Evolutionary conservation across 2,113 vertebrate species (phyloP), one percentile per base, ranked within the genome.

Genomic region (Notechis scutatus): DNA sequence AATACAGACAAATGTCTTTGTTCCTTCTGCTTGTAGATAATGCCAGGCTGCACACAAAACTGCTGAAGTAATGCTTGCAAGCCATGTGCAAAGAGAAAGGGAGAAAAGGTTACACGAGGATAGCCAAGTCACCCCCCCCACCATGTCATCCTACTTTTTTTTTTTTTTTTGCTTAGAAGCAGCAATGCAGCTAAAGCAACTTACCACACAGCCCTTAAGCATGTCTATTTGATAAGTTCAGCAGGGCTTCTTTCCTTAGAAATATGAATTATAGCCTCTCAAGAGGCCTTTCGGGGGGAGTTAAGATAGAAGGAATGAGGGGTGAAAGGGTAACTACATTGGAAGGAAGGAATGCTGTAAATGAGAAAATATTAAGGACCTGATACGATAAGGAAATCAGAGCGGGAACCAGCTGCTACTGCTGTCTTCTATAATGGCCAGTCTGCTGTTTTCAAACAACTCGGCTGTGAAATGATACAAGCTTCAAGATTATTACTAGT

Each of bases 401-500:
- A 90, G 81, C 81, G 64, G 93, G 94, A 95, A 91, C 92, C 92
- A 91, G 94, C 92, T 85, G 87, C 87, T 93, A 85, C 94, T 97
- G 96, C 96, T 96, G 95, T 91, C 96, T 95, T 95, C 87, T 92
- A 91, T 96, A 96, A 94, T 92, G 96, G 95, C 90, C 93, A 96
- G 95, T 89, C 95, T 96, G 95, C 92, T 96, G 94, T 94, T 93
- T 97, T 96, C 94, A 95, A 94, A 94, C 95, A 95, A 94, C 95
- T 96, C 94, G 6, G 91, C 95, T 97, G 96, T 97, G 96, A 97
- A 97, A 97, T 92, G 95, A 96, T 96, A 95, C 95, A 94, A 96
- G 93, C 95, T 93, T 95, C 87, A 85, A 95, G 94, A 95, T 96
- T 95, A 97, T 97, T 97, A 87, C 94, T 94, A 94, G 90, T 95